Percentiles rank a stretch among this genome's conserved stretches.
These are phyloP conservation scores for Anas platyrhynchos DNA, from an alignment of 2,113 vertebrate genomes.

Conservation along the genomic window DNA sequence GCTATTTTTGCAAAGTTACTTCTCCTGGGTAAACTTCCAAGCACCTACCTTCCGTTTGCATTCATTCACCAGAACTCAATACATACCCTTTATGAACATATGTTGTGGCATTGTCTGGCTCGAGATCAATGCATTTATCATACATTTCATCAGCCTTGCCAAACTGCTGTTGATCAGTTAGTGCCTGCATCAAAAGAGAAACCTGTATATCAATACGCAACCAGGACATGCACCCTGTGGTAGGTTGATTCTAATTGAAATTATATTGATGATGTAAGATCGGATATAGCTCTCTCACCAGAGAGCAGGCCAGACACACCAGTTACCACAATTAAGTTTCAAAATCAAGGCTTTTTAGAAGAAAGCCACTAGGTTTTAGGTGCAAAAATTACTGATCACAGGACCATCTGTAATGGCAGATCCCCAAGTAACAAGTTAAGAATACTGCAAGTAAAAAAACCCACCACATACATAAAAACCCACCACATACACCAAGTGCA, in stretches of 20 bases:
- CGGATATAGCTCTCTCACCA: not conserved
- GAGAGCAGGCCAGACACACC: not conserved
- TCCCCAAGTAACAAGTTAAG: not conserved
- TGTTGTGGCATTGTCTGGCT: slow-evolving; percentile 97
- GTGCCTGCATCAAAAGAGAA: slow-evolving; percentile 81
- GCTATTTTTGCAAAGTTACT: not conserved
- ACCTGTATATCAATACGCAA: not conserved
- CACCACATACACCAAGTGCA: not conserved
- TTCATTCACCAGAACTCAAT: not conserved
- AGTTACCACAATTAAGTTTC: not conserved
- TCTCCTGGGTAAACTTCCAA: not conserved
- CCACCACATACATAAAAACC: too few species aligned
- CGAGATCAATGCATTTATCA: slow-evolving; percentile 97
- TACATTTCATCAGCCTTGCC: slow-evolving; percentile 99
- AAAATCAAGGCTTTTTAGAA: not conserved
- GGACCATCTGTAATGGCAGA: not conserved
- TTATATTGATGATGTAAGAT: not conserved
- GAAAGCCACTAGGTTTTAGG: not conserved
- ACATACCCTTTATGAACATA: slow-evolving; percentile 99
- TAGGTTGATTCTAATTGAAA: not conserved
- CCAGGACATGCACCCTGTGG: not conserved
- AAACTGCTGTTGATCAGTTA: slow-evolving; percentile 99
- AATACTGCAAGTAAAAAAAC: not conserved
- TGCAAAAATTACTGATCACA: not conserved
- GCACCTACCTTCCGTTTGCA: not conserved